Conservation (phyloP, 2,797 vertebrate species). For the Chrosomus eos region DNA sequence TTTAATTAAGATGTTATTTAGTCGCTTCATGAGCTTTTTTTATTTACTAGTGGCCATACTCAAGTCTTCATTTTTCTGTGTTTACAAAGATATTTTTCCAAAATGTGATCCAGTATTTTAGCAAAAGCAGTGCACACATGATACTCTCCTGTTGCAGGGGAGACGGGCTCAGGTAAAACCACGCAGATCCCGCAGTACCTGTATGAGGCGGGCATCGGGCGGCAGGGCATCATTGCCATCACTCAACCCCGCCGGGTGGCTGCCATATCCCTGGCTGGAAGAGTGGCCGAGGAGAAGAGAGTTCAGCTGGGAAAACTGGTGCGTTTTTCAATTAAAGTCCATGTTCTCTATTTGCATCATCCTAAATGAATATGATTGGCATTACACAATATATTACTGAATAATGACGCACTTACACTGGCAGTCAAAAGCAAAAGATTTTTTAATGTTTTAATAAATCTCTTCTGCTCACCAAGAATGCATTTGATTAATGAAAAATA, state of each 20-base stretch:
- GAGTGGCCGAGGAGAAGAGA: conserved; percentile 93
- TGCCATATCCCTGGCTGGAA: conserved; percentile 90
- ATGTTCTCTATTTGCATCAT: background rate
- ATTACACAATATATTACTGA: too few relatives aligned
- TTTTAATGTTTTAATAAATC: too few relatives aligned
- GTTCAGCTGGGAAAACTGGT: conserved; percentile 92
- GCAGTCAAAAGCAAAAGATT: too few relatives aligned
- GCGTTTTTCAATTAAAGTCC: conserved; percentile 21
- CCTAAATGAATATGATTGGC: background rate
- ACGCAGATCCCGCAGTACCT: conserved; percentile 97
- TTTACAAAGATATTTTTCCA: background rate
- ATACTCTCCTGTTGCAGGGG: conserved; percentile 75
- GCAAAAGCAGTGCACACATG: background rate
- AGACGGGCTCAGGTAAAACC: conserved; percentile 97
- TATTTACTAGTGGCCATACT: too few relatives aligned
- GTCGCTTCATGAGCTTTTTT: too few relatives aligned
- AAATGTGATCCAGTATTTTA: background rate
- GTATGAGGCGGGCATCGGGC: conserved; percentile 88
- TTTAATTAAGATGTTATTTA: too few relatives aligned
- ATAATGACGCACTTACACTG: background rate
- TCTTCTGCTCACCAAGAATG: too few relatives aligned
- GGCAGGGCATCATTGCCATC: conserved; percentile 86
- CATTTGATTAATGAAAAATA: too few relatives aligned
- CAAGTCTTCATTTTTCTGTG: background rate
- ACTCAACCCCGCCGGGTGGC: conserved; percentile 96